These are phyloP conservation scores for Perodicticus potto DNA, from an alignment of 2,797 vertebrate species.

Conservation along the genomic window DNA sequence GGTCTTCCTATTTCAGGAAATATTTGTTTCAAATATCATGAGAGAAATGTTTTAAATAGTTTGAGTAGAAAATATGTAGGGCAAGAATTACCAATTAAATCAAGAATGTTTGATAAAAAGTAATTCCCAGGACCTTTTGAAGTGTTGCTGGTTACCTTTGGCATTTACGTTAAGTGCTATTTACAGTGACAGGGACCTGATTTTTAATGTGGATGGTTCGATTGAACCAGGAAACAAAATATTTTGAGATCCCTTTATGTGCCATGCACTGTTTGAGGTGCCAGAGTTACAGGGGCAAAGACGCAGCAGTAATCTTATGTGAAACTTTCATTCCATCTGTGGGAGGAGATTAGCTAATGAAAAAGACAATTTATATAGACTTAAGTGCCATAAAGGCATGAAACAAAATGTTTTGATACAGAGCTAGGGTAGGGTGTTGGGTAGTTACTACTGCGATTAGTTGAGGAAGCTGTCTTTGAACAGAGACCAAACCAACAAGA, in stretches of 20 bases:
- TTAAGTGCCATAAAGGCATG: neutral
- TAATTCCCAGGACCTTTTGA: neutral
- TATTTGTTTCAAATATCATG: neutral
- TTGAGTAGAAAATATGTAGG: neutral
- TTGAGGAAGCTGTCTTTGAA: slow-evolving; percentile 17
- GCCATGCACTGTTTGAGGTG: neutral
- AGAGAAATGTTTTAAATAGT: neutral
- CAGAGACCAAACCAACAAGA: neutral
- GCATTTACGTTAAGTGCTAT: neutral
- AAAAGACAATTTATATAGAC: neutral
- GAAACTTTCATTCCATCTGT: neutral
- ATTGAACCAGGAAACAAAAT: slow-evolving; percentile 9
- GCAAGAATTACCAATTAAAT: neutral
- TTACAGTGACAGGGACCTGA: neutral
- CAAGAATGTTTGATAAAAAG: slow-evolving; percentile 20
- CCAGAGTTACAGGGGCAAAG: neutral
- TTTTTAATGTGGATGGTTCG: neutral
- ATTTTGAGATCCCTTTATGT: neutral
- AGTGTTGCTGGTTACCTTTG: neutral
- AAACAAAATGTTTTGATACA: neutral
- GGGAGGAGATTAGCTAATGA: neutral
- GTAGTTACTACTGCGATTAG: neutral
- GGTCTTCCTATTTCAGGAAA: neutral
- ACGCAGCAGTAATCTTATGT: neutral
- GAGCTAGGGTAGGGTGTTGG: neutral